Evolutionary conservation across 37 sponge, comb jelly and placozoan species (phyloP), one percentile per base, ranked within the genome.

Genomic region (Agelas oroides): DNA sequence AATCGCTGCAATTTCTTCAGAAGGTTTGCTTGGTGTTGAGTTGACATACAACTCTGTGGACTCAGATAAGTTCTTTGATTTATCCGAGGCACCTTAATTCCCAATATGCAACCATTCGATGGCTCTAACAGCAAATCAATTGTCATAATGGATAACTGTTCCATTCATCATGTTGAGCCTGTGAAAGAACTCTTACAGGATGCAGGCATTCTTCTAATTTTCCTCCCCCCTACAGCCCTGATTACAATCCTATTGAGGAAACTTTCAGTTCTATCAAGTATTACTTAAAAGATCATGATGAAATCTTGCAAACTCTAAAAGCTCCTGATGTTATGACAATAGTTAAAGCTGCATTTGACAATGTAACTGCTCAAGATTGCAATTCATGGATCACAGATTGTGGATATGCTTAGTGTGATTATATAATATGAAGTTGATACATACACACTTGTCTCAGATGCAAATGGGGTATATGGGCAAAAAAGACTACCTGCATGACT

Each of bases 241-340:
- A 76, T 19, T 59, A 55, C 30, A 76, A 76, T 58, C 77, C 59
- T 8, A 59, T 76, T 58, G 77, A 76, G 36, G 77, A 76, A 58
- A 3, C 33, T 25, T 79, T 65, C 27, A 81, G 82, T 36, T 81
- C 1, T 5, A 1, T 81, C 24, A 81, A 81, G 54, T 36, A 64
- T 15, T 66, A 77, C 63, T 20, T 77, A 6, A 77, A 59, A 14
- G 58, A 52, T 6, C 80, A 79, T 79, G 67, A 79, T 5, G 82
- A 81, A 12, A 2, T 81, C 3, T 5, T 81, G 2, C 71, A 81
- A 35, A 61, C 37, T 27, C 8, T 53, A 3, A 40, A n/a, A n/a
- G n/a, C n/a, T n/a, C n/a, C n/a, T n/a, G n/a, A n/a, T n/a, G n/a
- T n/a, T n/a, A 30, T 70, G 35, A 69, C 33, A 34, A 35, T 70